These are phyloP conservation scores for Cossypha caffra DNA, from an alignment of 2,797 vertebrate genomes.

Conservation along the genomic window DNA sequence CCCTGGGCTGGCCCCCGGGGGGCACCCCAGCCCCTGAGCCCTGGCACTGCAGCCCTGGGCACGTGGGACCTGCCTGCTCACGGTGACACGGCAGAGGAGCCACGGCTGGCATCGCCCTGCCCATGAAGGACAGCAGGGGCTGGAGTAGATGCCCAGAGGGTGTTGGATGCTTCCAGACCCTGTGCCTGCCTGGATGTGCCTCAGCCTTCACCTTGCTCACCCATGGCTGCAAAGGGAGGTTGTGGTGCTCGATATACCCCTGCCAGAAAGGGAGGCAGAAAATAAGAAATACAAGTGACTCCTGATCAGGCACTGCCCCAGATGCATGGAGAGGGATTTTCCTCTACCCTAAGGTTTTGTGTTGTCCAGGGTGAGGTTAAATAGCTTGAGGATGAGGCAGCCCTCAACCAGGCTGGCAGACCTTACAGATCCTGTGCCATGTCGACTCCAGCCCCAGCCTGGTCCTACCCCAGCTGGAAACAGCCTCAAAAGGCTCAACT, in stretches of 20 bases:
- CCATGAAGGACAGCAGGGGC: neutral
- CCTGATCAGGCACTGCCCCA: neutral
- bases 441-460: neutral
- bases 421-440: neutral
- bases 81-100: fast-evolving
- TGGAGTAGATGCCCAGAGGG: neutral
- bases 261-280: neutral
- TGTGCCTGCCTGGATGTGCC: neutral
- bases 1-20: neutral
- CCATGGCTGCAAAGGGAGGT: neutral
- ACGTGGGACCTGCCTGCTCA: neutral
- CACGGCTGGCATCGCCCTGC: fast-evolving
- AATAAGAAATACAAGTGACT: neutral
- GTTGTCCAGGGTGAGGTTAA: neutral
- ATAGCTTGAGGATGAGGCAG: neutral
- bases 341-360: neutral
- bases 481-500: neutral
- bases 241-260: neutral
- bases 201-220: neutral
- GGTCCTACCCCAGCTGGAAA: neutral
- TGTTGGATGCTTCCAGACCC: neutral
- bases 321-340: neutral
- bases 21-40: constrained; percentile 32
- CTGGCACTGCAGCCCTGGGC: fast-evolving
- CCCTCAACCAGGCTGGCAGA: neutral